Evolutionary conservation across 1,140 invertebrate genomes (phyloP).

Genomic region (Ylistrum balloti): DNA sequence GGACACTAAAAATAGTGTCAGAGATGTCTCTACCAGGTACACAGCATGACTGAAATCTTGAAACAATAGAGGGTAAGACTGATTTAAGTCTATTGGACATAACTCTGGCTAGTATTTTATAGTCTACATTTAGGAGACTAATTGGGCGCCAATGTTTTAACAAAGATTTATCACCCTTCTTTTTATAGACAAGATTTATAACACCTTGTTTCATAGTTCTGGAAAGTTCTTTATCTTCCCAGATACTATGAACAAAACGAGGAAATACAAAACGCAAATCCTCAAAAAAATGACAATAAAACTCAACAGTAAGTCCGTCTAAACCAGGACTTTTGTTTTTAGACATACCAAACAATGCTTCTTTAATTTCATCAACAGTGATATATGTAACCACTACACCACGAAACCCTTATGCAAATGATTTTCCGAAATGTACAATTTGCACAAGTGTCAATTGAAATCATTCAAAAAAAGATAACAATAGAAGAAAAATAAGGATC

Average conservation of each 20-base stretch:
- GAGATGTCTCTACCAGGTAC: background rate
- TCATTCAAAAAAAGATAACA: too few relatives aligned
- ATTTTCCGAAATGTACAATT: too few relatives aligned
- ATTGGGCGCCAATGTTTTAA: background rate
- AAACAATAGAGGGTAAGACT: background rate
- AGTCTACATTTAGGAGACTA: background rate
- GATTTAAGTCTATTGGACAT: background rate
- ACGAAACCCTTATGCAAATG: too few relatives aligned
- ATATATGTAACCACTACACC: too few relatives aligned
- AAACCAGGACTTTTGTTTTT: slow-evolving; percentile 56
- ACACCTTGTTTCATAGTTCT: background rate
- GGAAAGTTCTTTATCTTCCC: background rate
- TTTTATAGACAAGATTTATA: background rate
- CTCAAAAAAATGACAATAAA: background rate
- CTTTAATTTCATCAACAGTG: slow-evolving; percentile 41
- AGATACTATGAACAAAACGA: background rate
- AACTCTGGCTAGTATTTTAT: background rate
- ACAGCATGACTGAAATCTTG: background rate
- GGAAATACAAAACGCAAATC: background rate
- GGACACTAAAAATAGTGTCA: background rate
- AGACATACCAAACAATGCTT: slow-evolving; percentile 45
- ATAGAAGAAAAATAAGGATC: too few relatives aligned
- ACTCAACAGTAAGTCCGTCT: slow-evolving; percentile 7
- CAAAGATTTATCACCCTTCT: background rate
- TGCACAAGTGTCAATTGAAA: too few relatives aligned